These are phyloP conservation scores for Hybos culiciformis DNA, from an alignment of 2,888 invertebrate species.

Conservation along the genomic window DNA sequence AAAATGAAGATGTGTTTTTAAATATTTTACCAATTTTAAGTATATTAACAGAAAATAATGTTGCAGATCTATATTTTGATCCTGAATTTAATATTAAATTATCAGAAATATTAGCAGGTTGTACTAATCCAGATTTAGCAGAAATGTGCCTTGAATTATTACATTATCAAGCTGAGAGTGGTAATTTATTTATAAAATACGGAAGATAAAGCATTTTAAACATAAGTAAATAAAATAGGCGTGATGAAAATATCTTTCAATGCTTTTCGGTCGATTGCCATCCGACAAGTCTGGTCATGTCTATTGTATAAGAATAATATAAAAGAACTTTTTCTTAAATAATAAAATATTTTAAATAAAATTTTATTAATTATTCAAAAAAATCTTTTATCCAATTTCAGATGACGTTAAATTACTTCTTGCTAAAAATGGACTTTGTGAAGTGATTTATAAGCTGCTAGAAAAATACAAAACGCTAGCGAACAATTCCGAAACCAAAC, in stretches of 20 bases:
- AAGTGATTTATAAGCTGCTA: slow-evolving; percentile 58
- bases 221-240: no score
- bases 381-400: slow-evolving; percentile 27
- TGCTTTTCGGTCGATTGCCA: no score
- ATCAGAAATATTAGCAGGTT: slow-evolving; percentile 45
- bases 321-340: slow-evolving; percentile 3
- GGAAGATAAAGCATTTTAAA: background rate
- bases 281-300: no score
- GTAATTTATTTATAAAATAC: slow-evolving; percentile 31
- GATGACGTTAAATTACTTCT: slow-evolving; percentile 65
- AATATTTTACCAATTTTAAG: slow-evolving; percentile 46
- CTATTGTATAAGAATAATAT: slow-evolving; percentile 2
- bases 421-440: slow-evolving; percentile 62
- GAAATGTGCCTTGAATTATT: slow-evolving; percentile 64
- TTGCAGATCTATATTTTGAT: slow-evolving; percentile 44
- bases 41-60: slow-evolving; percentile 48
- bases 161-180: slow-evolving; percentile 62
- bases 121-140: slow-evolving; percentile 56
- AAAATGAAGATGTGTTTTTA: slow-evolving; percentile 42
- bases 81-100: slow-evolving; percentile 43
- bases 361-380: background rate
- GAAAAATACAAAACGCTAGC: slow-evolving; percentile 52
- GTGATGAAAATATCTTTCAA: no score
- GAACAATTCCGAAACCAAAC: slow-evolving; percentile 45
- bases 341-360: background rate